Base-by-base conservation (phyloP, 2,888 invertebrate genomes). In the Dicyrtomina minuta region DNA sequence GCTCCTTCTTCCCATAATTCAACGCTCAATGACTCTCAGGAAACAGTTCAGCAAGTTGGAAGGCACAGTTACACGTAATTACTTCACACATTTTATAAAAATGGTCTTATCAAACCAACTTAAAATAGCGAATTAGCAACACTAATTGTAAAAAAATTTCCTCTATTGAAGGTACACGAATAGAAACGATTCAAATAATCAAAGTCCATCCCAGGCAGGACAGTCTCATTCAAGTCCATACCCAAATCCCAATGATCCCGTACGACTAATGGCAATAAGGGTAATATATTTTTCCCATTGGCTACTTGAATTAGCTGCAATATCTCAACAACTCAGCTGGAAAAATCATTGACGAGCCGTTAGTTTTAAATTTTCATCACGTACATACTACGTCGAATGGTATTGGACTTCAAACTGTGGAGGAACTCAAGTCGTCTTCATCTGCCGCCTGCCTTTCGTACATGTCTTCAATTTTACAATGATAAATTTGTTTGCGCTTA, bases 281-380 rank as follows among this genome's bases (percentile, higher is more conserved):
- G 74, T 74, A 44, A 74, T 76, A 49, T 76, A 68, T 43, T 77
- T 77, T 56, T 66, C 75, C 2, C 77, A 77, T 66, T 77, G 77
- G 77, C 68, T 77, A n/a, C 71, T 77, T 8, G 77, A 77, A 69
- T 62, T 77, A 46, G 74, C 73, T 61, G 76, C 77, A 39, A 77
- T 77, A 41, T 56, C 75, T 1, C 73, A 74, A 41, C 75, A 76
- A 43, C 46, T 74, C 4, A 74, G 76, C 46, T 77, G 76, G 76
- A 76, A 68, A 53, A 43, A 20, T 12, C 33, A 43, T 17, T 70
- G 61, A 70, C 62, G 27, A 5, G 33, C 3, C 33, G 33, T 33
- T 33, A 33, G 4, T 33, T 33, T 33, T 8, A 3, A 33, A 33
- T 33, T 33, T 33, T 33, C 8, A 33, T 33, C 33, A 33, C 33